A percentile compares a stretch with the other conserved stretches of the same genome.
phyloP scores from a whole-genome alignment of 1,140 invertebrate species.

The Aleiodes sp. region DNA sequence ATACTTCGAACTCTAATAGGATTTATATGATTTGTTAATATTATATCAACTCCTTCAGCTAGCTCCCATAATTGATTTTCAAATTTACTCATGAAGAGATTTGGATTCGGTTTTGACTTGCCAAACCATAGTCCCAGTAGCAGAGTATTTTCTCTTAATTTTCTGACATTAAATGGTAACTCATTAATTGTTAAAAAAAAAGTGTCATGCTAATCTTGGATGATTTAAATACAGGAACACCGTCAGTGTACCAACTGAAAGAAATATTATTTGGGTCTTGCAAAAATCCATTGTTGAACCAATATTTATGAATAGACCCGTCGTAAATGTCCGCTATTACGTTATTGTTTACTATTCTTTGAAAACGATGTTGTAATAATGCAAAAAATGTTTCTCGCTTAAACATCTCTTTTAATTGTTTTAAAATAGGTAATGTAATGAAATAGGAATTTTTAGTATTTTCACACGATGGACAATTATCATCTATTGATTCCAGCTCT shows the following conservation, averaged over 20 bases:
- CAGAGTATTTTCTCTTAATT: background rate
- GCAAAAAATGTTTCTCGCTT: slow-evolving; percentile 25
- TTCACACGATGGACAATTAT: slow-evolving; percentile 18
- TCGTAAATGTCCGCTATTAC: no score
- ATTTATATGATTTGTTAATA: background rate
- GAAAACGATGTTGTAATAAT: slow-evolving; percentile 25
- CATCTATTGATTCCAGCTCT: background rate
- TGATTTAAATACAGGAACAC: background rate
- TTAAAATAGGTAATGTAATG: slow-evolving; percentile 22
- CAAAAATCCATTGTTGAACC: slow-evolving; percentile 9
- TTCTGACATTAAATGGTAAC: background rate
- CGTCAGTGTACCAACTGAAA: background rate
- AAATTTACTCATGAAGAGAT: no score
- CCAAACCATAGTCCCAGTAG: background rate
- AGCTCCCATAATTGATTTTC: no score
- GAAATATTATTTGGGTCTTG: slow-evolving; percentile 2
- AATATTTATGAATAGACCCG: slow-evolving; percentile 7
- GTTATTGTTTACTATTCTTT: slow-evolving; percentile 27
- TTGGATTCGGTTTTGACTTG: no score
- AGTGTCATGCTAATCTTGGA: background rate
- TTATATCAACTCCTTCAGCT: background rate
- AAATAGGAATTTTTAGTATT: slow-evolving; percentile 28
- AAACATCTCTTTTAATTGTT: slow-evolving; percentile 35
- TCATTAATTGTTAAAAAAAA: background rate
- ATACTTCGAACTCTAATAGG: no score